phyloP scores from a whole-genome alignment of 1,140 invertebrate species.

The Mactra quadrangularis region DNA sequence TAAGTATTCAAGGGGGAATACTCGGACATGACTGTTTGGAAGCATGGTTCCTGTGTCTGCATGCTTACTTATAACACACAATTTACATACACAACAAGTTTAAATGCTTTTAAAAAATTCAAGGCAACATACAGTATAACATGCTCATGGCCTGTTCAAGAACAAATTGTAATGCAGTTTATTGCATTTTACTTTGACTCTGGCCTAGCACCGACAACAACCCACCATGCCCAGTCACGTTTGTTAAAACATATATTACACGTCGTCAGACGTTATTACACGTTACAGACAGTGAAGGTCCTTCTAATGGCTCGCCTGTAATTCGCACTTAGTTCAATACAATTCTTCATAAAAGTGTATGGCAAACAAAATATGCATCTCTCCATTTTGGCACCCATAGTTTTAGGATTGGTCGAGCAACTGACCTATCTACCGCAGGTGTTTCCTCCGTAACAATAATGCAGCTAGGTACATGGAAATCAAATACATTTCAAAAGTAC shows the following conservation, averaged over 20 bases:
- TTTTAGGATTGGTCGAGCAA: background rate
- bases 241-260: background rate
- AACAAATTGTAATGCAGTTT: conserved; percentile 2
- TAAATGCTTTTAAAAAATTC: conserved; percentile 23
- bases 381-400: background rate
- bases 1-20: too few relatives aligned
- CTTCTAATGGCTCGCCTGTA: background rate
- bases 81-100: conserved; percentile 7
- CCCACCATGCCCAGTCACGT: background rate
- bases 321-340: background rate
- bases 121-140: background rate
- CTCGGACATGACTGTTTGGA: too few relatives aligned
- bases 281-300: background rate
- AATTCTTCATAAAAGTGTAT: background rate
- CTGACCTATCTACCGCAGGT: background rate
- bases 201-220: background rate
- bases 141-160: background rate
- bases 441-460: background rate
- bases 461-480: background rate
- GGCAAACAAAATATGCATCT: background rate
- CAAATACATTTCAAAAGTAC: background rate
- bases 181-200: conserved; percentile 1
- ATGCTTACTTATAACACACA: conserved; percentile 19
- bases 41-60: too few relatives aligned
- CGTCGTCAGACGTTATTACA: too few relatives aligned